Conservation (phyloP, 2,888 invertebrate genomes). For the Heliconius ethilla region DNA sequence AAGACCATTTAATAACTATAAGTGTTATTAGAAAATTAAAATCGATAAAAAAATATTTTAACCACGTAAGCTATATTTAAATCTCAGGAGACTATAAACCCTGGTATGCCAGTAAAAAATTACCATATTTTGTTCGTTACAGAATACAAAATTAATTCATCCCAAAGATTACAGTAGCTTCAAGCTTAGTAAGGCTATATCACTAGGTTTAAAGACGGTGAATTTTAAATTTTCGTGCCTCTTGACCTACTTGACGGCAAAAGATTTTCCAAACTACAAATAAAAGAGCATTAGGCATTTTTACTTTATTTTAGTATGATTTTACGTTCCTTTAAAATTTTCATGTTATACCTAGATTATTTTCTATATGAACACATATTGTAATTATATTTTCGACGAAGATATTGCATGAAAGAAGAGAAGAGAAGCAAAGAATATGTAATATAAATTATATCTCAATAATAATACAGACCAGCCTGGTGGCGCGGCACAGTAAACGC, state of each 20-base stretch:
- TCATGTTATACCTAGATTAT: background rate
- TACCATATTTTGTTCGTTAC: slow-evolving; percentile 27
- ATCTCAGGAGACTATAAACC: slow-evolving; percentile 23
- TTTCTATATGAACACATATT: background rate
- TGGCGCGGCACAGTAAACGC: too few relatives aligned
- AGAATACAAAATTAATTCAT: slow-evolving; percentile 27
- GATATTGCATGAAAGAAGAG: background rate
- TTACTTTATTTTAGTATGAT: background rate
- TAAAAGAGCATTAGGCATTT: slow-evolving; percentile 2
- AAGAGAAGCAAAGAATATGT: too few relatives aligned
- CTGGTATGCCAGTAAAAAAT: slow-evolving; percentile 22
- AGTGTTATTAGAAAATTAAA: background rate
- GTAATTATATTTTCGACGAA: background rate
- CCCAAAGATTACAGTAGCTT: slow-evolving; percentile 28
- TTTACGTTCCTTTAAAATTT: background rate
- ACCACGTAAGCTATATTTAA: slow-evolving; percentile 22
- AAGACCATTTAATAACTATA: background rate
- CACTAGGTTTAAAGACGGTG: slow-evolving; percentile 8
- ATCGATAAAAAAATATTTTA: background rate
- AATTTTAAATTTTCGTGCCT: slow-evolving; percentile 14
- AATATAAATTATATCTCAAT: too few relatives aligned
- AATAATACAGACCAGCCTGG: too few relatives aligned
- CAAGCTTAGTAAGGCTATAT: slow-evolving; percentile 14
- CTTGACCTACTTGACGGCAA: slow-evolving; percentile 18
- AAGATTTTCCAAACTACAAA: background rate